Evolutionary conservation across 1,140 invertebrate species (phyloP).

Genomic region (Temnothorax nylanderi): DNA sequence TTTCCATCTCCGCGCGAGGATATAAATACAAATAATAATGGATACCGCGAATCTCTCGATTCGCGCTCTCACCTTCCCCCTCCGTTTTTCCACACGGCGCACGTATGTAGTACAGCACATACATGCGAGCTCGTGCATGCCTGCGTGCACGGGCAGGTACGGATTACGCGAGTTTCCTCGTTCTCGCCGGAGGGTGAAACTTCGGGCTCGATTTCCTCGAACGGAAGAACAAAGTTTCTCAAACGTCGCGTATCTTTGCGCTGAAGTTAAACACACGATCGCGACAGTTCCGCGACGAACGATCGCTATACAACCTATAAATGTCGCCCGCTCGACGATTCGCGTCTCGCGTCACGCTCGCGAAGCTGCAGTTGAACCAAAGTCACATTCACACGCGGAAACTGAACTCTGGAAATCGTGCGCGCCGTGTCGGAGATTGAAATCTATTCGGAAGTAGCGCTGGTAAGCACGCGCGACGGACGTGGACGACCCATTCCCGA

Average conservation of each 20-base stretch:
- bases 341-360: not conserved
- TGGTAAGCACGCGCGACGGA: not conserved
- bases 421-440: constrained; percentile 4
- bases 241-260: constrained; percentile 32
- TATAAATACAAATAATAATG: constrained; percentile 41
- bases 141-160: not conserved
- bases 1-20: not conserved
- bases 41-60: not conserved
- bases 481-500: not conserved
- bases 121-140: not conserved
- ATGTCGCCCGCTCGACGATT: not conserved
- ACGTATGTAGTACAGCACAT: not conserved
- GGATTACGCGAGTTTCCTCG: not conserved
- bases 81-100: not conserved
- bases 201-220: constrained; percentile 2
- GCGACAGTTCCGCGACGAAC: not conserved
- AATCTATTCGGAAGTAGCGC: constrained; percentile 9
- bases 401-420: not conserved
- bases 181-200: not conserved
- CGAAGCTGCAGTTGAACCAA: constrained; percentile 7
- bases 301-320: not conserved
- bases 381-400: not conserved
- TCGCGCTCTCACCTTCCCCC: not conserved
- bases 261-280: constrained; percentile 28
- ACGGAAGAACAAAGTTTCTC: constrained; percentile 20